Evolutionary conservation across 2,113 vertebrate genomes (phyloP), one percentile per base, ranked within the genome.

Genomic region (Lycaon pictus): DNA sequence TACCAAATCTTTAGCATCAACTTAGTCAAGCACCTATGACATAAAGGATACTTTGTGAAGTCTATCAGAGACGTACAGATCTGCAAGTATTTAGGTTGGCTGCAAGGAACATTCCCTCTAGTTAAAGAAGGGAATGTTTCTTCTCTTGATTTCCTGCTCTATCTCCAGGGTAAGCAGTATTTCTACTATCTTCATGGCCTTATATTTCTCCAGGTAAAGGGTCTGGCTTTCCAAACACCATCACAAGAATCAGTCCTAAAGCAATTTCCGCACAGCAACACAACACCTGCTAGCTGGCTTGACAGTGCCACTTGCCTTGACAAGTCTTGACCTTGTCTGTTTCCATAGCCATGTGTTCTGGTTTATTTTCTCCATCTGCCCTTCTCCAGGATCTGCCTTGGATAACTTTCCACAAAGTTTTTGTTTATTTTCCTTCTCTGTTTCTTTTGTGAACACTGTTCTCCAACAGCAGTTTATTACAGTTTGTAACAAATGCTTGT

Each of bases 391-490:
- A 29, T 76, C 72, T 86, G 4, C 48, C 27, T 90, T 91, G 27
- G n/a, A 80, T 90, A 82, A 80, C 43, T 20, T 72, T 91, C 63
- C 60, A 35, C 37, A 20, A 22, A 43, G 56, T 23, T 37, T 87
- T 87, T 77, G 72, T 79, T 83, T 22, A 53, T 65, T 62, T 48
- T 77, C 20, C 69, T 48, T 84, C 29, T 25, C 63, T 55, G 37
- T 80, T 87, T 89, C 23, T 43, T 90, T 85, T n/a, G 7, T 56
- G 90, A 95, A 65, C 60, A 56, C 11, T 88, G n/a, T 37, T 89
- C 71, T 86, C 80, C 32, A 27, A 55, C 13, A 83, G 63, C 51
- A 27, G 56, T 82, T 48, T 77, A 25, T 17, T 25, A 35, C 0
- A 53, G 43, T 90, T 53, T 43, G 19, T 35, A 89, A 51, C 56